phyloP scores from a whole-genome alignment of 2,113 vertebrate genomes.

The Oxyura jamaicensis region DNA sequence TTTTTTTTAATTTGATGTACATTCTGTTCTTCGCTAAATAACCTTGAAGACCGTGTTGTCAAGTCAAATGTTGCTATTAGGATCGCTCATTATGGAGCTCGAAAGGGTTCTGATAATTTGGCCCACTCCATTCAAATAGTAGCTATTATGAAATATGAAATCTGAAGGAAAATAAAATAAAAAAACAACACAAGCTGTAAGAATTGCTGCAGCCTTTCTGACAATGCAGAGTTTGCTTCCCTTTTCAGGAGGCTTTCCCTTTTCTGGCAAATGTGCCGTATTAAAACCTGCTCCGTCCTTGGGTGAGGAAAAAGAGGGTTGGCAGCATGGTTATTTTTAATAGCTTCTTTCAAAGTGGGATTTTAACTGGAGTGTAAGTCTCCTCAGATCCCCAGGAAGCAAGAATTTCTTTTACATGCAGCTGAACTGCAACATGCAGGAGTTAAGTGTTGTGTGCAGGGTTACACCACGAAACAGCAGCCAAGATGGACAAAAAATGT shows the following conservation, averaged over 20 bases:
- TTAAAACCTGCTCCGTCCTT: neutral
- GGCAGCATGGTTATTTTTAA: neutral
- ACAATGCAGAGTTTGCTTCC: neutral
- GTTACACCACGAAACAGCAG: neutral
- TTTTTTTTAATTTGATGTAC: neutral
- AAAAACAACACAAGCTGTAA: accelerated
- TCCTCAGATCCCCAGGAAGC: neutral
- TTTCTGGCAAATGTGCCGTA: neutral
- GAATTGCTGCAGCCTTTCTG: neutral
- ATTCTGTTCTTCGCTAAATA: neutral
- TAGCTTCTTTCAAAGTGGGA: neutral
- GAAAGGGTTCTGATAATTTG: neutral
- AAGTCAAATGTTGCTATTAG: neutral
- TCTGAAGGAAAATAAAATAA: neutral
- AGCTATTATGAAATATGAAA: neutral
- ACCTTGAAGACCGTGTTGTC: slow-evolving; percentile 6
- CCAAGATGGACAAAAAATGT: accelerated
- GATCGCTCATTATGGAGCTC: neutral
- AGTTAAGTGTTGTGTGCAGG: neutral
- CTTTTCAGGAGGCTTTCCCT: neutral
- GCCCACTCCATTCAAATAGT: neutral
- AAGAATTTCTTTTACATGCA: neutral
- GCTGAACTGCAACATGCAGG: neutral
- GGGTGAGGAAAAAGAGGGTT: neutral
- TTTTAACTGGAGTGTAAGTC: neutral